Conservation (phyloP, 2,113 vertebrate genomes). For the Plecturocebus donacophilus region DNA sequence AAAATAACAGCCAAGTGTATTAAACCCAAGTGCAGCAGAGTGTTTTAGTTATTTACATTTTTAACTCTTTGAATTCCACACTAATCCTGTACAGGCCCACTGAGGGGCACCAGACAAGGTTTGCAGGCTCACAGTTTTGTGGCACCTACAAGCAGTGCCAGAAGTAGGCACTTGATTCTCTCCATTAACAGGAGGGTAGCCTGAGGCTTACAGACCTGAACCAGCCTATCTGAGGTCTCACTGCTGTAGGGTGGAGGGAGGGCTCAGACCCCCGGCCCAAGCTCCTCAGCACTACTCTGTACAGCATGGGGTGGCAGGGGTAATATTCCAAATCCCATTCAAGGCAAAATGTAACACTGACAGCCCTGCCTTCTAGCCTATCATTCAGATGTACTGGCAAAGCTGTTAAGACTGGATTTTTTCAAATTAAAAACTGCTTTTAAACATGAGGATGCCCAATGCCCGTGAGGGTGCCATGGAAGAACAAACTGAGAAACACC, state of each 20-base stretch:
- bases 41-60: neutral
- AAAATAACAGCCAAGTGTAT: neutral
- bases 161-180: neutral
- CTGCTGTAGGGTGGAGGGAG: accelerated
- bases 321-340: neutral
- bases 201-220: accelerated
- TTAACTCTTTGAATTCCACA: neutral
- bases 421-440: neutral
- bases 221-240: no score
- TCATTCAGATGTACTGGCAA: neutral
- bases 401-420: neutral
- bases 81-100: no score
- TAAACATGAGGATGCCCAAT: neutral
- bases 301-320: no score
- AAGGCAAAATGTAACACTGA: neutral
- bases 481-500: neutral
- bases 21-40: neutral
- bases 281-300: neutral
- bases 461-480: neutral
- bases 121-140: accelerated
- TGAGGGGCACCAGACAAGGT: neutral
- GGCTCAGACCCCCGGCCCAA: no score
- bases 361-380: neutral
- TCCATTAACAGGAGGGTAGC: neutral
- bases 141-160: neutral